Evolutionary conservation across 2,888 invertebrate genomes (phyloP), one percentile per base, ranked within the genome.

Genomic region (Drosophila rellima): DNA sequence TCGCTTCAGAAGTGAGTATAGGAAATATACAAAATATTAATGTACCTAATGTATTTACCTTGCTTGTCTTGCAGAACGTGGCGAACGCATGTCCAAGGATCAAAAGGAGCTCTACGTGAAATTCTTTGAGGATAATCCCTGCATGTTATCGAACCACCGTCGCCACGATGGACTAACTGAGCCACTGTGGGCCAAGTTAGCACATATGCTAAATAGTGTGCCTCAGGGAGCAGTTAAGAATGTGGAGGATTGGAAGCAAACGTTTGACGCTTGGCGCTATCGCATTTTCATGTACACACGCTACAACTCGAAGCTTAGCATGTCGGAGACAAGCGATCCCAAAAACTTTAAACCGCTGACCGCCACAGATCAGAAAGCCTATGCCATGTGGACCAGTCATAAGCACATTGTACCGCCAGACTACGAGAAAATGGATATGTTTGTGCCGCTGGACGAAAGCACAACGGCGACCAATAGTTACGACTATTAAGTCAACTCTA

Each of bases 201-300:
- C 90, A 6, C 83, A 84, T 40, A 81, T 90, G 70, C 70, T 91
- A n/a, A 91, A 91, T 37, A 90, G 89, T 48, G 90, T 91, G 52
- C 91, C 90, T 10, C 91, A 91, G 68, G 91, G 91, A 5, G 91
- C 91, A 0, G 89, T 90, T 0, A 91, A 91, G 76, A 91, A 91
- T 57, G 89, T 91, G 2, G 91, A 91, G 60, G 91, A 91, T 70
- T 91, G 91, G 91, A 91, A 91, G 60, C 91, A 91, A 75, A 91
- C 91, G 0, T 91, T 91, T 52, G 91, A 91, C 71, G 91, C 91
- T 31, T 91, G 91, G 91, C 88, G 91, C 3, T 91, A 91, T 74
- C 89, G 91, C 26, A 90, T 91, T 39, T 91, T 91, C 61, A 91
- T 91, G 91, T 91, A 91, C 35, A 90, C 90, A 17, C 90, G 91